Conservation (phyloP, 1,140 invertebrate species). For the Oryzaephilus surinamensis region DNA sequence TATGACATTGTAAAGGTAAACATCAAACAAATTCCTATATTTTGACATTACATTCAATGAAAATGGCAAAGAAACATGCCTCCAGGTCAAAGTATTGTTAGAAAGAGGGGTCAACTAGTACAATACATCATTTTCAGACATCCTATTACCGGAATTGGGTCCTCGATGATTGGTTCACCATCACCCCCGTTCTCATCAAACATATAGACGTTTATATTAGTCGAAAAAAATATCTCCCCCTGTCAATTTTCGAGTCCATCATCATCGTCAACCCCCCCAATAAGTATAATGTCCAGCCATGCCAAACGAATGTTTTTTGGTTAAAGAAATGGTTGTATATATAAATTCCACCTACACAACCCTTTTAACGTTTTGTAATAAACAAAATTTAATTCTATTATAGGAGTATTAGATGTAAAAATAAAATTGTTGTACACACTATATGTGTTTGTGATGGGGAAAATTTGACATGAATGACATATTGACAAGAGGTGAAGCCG, state of each 20-base stretch:
- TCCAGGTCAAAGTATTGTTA: slow-evolving; percentile 7
- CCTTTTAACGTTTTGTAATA: no score
- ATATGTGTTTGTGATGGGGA: background rate
- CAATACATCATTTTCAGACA: slow-evolving; percentile 30
- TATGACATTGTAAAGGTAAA: no score
- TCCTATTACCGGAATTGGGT: slow-evolving; percentile 27
- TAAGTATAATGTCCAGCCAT: slow-evolving; percentile 6
- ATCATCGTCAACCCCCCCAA: slow-evolving; percentile 1
- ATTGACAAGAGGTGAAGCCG: slow-evolving; percentile 21
- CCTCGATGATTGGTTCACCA: slow-evolving; percentile 25
- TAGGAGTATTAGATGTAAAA: background rate
- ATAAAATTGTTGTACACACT: background rate
- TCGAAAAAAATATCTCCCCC: slow-evolving; percentile 8
- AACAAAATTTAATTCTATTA: background rate
- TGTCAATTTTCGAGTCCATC: slow-evolving; percentile 14
- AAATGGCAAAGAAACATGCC: slow-evolving; percentile 19
- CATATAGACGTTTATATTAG: slow-evolving; percentile 13
- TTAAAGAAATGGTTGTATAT: background rate
- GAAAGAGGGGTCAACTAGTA: slow-evolving; percentile 20
- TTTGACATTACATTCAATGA: slow-evolving; percentile 22
- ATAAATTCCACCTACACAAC: no score
- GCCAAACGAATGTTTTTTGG: slow-evolving; percentile 7
- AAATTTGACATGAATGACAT: slow-evolving; percentile 8
- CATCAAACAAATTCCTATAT: slow-evolving; percentile 19
- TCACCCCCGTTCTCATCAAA: slow-evolving; percentile 16